Conservation (phyloP, 2,113 vertebrate genomes). For the Crypturellus undulatus region DNA sequence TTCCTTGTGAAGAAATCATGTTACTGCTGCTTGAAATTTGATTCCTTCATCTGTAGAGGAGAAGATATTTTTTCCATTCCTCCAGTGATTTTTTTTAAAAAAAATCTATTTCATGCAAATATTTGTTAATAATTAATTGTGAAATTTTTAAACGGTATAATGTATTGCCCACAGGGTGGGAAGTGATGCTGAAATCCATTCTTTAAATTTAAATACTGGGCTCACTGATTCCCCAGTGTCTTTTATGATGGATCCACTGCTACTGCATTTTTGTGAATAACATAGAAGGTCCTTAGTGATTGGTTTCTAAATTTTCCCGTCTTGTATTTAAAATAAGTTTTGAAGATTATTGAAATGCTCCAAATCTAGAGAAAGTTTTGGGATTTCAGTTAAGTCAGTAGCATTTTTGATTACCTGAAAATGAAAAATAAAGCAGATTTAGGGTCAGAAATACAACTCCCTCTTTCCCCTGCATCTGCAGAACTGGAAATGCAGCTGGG, state of each 20-base stretch:
- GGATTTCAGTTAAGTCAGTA: background rate
- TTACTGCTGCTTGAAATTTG: background rate
- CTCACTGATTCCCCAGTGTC: background rate
- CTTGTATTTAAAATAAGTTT: background rate
- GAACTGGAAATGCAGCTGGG: background rate
- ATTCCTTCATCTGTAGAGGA: background rate
- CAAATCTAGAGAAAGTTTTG: background rate
- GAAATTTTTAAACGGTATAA: background rate
- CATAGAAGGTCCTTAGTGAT: background rate
- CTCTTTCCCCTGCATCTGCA: background rate
- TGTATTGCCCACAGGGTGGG: accelerated
- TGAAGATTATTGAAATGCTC: background rate
- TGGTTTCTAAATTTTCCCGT: background rate
- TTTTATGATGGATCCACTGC: background rate
- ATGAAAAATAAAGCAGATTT: background rate
- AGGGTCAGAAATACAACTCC: background rate
- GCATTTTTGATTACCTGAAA: background rate
- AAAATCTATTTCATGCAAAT: background rate
- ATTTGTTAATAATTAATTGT: background rate
- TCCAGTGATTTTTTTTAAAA: background rate
- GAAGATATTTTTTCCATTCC: background rate
- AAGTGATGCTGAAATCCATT: background rate
- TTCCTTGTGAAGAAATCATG: background rate
- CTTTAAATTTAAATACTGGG: background rate
- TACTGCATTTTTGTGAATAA: background rate